These are phyloP conservation scores for Macaria liturata DNA, from an alignment of 2,888 invertebrate species.

Conservation along the genomic window DNA sequence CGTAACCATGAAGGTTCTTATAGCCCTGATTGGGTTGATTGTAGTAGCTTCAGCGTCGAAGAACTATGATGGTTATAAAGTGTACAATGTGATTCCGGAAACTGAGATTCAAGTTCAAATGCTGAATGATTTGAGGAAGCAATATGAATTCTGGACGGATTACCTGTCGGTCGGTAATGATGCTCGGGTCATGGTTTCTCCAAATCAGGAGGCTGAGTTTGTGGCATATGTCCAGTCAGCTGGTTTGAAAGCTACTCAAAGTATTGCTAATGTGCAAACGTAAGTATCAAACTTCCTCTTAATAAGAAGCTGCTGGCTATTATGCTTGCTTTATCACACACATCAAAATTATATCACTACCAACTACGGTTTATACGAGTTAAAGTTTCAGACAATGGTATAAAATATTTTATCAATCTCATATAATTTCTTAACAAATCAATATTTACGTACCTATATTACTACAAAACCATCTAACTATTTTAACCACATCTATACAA, in stretches of 20 bases:
- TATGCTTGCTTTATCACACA: too few species aligned
- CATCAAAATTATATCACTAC: too few species aligned
- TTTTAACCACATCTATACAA: too few species aligned
- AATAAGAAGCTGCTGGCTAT: too few species aligned
- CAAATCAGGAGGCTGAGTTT: slow-evolving; percentile 44
- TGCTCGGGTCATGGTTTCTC: slow-evolving; percentile 52
- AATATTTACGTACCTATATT: too few species aligned
- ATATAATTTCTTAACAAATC: too few species aligned
- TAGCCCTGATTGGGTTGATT: slow-evolving; percentile 28
- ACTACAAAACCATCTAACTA: too few species aligned
- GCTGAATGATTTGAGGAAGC: slow-evolving; percentile 68
- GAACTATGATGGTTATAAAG: slow-evolving; percentile 81
- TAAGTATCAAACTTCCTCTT: slow-evolving; percentile 38
- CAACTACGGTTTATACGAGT: too few species aligned
- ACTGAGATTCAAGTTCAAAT: slow-evolving; percentile 67
- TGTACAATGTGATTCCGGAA: slow-evolving; percentile 76
- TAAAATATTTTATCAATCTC: too few species aligned
- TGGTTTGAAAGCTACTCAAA: slow-evolving; percentile 41
- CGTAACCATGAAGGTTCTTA: slow-evolving; percentile 18
- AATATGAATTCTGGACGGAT: slow-evolving; percentile 57
- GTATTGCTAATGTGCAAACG: slow-evolving; percentile 53
- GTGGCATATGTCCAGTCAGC: slow-evolving; percentile 36
- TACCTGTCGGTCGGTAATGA: slow-evolving; percentile 54
- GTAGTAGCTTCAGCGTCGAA: slow-evolving; percentile 35
- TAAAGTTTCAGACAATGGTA: too few species aligned